Conservation (phyloP, 2,888 invertebrate genomes). For the Timema podura region DNA sequence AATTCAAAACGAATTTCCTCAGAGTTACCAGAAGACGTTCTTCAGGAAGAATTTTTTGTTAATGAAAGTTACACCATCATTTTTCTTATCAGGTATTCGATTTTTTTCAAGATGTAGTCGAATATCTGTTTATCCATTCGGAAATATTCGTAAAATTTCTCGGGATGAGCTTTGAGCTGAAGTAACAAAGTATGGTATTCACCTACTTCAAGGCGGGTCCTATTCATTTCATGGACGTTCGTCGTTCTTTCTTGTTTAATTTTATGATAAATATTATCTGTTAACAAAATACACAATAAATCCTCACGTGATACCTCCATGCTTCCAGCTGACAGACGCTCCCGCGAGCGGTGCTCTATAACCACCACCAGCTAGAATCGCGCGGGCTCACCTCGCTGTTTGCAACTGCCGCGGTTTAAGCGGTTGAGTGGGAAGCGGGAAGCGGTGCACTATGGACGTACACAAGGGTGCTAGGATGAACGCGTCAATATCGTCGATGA, state of each 20-base stretch:
- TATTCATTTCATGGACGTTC: neutral
- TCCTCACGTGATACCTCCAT: neutral
- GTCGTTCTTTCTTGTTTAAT: neutral
- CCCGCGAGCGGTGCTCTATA: neutral
- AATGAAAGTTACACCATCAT: neutral
- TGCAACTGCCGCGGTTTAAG: too few species aligned
- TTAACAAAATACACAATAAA: neutral
- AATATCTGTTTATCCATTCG: constrained; percentile 5
- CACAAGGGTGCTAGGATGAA: too few species aligned
- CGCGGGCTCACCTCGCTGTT: neutral
- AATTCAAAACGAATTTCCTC: neutral
- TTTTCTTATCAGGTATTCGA: neutral
- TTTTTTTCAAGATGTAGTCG: neutral
- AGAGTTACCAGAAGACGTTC: neutral
- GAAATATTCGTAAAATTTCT: neutral
- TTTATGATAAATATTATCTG: neutral
- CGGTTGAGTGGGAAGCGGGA: too few species aligned
- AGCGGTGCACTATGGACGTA: too few species aligned
- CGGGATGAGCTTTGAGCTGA: neutral
- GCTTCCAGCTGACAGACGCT: neutral
- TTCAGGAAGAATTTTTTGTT: neutral
- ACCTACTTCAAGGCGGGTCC: neutral
- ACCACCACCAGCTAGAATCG: constrained; percentile 1
- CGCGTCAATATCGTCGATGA: too few species aligned
- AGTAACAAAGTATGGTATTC: constrained; percentile 4